Percentiles rank a stretch among this genome's conserved stretches.
phyloP scores from a whole-genome alignment of 2,113 vertebrate genomes.

The Ramphastos sulfuratus region DNA sequence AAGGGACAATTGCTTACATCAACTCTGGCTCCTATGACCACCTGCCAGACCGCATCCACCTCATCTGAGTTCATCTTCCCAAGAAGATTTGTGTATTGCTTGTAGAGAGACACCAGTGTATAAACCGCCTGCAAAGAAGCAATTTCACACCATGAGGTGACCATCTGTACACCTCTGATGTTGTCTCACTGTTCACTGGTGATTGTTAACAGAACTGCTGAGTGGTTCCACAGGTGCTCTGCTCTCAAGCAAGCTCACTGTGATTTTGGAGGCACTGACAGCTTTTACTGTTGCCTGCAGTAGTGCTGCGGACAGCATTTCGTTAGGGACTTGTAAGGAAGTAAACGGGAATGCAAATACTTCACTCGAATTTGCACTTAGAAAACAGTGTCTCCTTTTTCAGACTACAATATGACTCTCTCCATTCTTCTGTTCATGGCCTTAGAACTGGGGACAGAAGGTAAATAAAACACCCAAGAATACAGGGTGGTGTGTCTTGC shows the following conservation, averaged over 20 bases:
- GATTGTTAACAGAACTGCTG: neutral
- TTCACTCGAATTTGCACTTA: neutral
- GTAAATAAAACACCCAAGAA: neutral
- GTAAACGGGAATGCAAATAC: neutral
- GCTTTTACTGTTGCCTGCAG: neutral
- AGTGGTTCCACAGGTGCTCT: neutral
- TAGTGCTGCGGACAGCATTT: neutral
- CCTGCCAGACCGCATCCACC: constrained; percentile 82
- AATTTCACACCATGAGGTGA: neutral
- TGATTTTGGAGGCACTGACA: neutral
- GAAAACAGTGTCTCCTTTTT: neutral
- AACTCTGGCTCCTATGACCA: constrained; percentile 83
- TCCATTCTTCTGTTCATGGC: neutral
- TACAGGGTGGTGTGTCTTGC: neutral
- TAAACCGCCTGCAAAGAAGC: constrained; percentile 75
- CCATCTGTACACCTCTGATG: neutral
- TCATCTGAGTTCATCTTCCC: constrained; percentile 79
- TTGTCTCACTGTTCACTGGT: neutral
- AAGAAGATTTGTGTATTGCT: constrained; percentile 74
- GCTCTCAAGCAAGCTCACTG: neutral
- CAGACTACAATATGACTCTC: neutral
- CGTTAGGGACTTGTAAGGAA: neutral
- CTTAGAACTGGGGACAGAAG: neutral
- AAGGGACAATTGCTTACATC: constrained; percentile 63
- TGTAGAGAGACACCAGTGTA: constrained; percentile 79